phyloP scores from a whole-genome alignment of 2,888 invertebrate genomes.

The Chironomus tentans region DNA sequence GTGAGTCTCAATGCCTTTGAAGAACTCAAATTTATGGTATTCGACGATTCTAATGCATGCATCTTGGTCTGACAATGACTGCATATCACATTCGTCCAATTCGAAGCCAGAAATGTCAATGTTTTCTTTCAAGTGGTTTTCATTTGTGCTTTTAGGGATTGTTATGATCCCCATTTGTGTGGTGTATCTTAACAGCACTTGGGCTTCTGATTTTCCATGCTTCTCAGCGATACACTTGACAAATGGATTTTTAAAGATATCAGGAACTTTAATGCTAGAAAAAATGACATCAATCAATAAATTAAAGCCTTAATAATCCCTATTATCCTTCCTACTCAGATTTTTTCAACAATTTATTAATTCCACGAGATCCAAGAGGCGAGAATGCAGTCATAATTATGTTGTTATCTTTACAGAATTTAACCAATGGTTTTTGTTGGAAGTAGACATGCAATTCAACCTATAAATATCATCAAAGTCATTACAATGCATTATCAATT shows the following conservation, averaged over 20 bases:
- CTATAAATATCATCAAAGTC: slow-evolving; percentile 37
- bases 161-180: slow-evolving; percentile 62
- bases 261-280: slow-evolving; percentile 52
- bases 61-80: slow-evolving; percentile 52
- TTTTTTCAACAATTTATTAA: slow-evolving; percentile 45
- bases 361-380: slow-evolving; percentile 64
- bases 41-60: slow-evolving; percentile 58
- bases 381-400: slow-evolving; percentile 71
- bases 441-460: slow-evolving; percentile 72
- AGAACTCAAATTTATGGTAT: slow-evolving; percentile 47
- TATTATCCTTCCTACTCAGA: slow-evolving; percentile 30
- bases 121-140: slow-evolving; percentile 63
- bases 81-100: slow-evolving; percentile 53
- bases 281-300: not conserved
- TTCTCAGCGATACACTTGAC: slow-evolving; percentile 49
- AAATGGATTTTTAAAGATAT: slow-evolving; percentile 53
- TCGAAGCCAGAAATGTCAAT: slow-evolving; percentile 66
- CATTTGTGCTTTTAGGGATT: slow-evolving; percentile 78
- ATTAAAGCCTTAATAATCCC: not conserved
- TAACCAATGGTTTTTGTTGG: slow-evolving; percentile 58
- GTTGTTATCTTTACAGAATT: slow-evolving; percentile 51
- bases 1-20: slow-evolving; percentile 45
- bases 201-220: slow-evolving; percentile 62
- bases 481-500: not conserved
- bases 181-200: slow-evolving; percentile 61